Conservation (phyloP, 2,797 vertebrate species). For the Girardinus metallicus region DNA sequence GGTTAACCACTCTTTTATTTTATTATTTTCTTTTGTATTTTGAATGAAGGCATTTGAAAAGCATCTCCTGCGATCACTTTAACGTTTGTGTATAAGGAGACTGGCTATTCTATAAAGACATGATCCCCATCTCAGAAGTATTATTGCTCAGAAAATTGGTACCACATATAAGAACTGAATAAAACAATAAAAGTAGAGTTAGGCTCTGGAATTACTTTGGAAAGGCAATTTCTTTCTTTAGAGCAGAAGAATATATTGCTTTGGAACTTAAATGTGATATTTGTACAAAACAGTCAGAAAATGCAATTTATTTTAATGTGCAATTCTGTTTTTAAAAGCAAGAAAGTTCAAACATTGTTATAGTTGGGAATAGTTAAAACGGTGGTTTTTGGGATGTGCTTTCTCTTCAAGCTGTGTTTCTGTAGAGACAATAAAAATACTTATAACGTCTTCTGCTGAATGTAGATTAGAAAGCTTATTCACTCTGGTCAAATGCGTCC, state of each 20-base stretch:
- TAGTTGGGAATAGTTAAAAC: background rate
- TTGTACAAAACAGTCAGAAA: background rate
- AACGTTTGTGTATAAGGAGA: background rate
- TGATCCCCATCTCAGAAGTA: background rate
- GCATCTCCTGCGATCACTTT: background rate
- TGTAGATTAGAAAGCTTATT: background rate
- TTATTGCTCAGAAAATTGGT: background rate
- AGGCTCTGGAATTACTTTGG: background rate
- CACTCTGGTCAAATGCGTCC: background rate
- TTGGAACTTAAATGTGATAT: background rate
- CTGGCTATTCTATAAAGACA: background rate
- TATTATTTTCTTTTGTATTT: conserved; percentile 3
- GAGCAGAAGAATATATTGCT: background rate
- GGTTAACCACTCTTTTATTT: conserved; percentile 20
- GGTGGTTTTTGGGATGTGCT: background rate
- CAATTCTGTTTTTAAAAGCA: background rate
- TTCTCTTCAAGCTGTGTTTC: background rate
- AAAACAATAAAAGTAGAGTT: background rate
- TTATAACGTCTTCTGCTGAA: background rate
- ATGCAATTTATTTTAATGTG: background rate
- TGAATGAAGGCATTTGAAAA: conserved; percentile 3
- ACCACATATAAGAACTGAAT: background rate
- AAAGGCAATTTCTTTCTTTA: background rate
- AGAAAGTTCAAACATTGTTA: background rate
- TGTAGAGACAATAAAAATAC: background rate